Evolutionary conservation across 2,797 vertebrate genomes (phyloP), one percentile per base, ranked within the genome.

Genomic region (Enteromius paludinosus): DNA sequence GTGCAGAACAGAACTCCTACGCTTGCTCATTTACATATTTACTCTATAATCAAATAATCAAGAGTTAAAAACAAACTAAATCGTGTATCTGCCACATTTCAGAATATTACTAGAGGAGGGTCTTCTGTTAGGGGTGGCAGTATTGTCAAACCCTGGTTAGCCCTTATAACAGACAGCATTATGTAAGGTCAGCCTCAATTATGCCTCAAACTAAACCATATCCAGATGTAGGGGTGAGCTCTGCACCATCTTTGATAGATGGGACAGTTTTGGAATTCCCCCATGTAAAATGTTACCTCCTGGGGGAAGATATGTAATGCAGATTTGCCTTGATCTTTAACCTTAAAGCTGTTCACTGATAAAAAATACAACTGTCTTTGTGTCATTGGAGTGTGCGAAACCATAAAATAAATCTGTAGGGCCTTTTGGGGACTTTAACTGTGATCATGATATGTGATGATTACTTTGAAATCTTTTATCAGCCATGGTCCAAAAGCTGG

Each of bases 231-330:
- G 28, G 5, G 28, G 28, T 64, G 28, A 64, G 61, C 28, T 64
- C 14, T 18, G 28, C 6, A 0, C 61, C 71, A 78, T 78, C 33
- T 54, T n/a, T 65, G 59, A 59, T 52, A 71, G 25, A 77, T 45
- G 35, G 56, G 56, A 62, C 25, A 0, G 5, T 71, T 33, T 4
- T 11, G 18, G 52, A 71, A 23, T 38, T 65, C 72, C 59, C 59
- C 15, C 17, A 33, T 33, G 28, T 18, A 30, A 62, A 62, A 64
- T 64, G 28, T 28, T 15, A 64, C 61, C 3, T 33, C 83, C 81
- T 81, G 78, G 82, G 56, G 79, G 71, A 84, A 83, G 82, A 88
- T 83, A 83, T 79, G 30, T 79, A 71, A 83, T 25, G 18, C 59
- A 78, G 72, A 84, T 86, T 71, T 81, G 78, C 43, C 78, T 84